phyloP scores from a whole-genome alignment of 2,888 invertebrate species.

The Nemapogon koenigi region DNA sequence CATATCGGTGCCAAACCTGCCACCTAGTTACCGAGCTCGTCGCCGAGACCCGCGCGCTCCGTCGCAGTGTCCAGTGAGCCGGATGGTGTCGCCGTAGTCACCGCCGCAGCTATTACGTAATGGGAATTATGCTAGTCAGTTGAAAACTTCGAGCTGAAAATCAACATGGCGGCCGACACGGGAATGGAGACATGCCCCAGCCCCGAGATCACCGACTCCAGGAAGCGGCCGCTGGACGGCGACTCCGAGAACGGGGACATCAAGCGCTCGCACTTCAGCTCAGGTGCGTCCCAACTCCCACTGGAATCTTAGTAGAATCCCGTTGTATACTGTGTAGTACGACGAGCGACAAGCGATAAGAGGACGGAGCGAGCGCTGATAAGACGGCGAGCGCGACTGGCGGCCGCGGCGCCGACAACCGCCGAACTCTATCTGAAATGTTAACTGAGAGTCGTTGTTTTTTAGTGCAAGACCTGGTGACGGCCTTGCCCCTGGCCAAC shows the following conservation, averaged over 20 bases:
- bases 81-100: constrained; percentile 47
- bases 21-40: too few species aligned
- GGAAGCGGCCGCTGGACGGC: constrained; percentile 87
- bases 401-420: not conserved
- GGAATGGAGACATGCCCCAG: constrained; percentile 94
- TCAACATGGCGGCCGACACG: constrained; percentile 90
- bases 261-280: constrained; percentile 89
- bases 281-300: too few species aligned
- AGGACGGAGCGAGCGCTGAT: not conserved
- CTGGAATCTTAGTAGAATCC: too few species aligned
- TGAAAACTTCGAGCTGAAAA: constrained; percentile 64
- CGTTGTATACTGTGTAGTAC: not conserved
- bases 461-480: constrained; percentile 67
- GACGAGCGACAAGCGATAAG: not conserved
- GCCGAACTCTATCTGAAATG: constrained; percentile 12
- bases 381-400: not conserved
- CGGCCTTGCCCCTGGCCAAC: constrained; percentile 63
- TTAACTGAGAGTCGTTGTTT: constrained; percentile 56
- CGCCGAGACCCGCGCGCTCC: too few species aligned
- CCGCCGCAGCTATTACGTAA: constrained; percentile 60
- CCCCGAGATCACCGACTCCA: constrained; percentile 90
- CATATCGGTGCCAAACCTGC: too few species aligned
- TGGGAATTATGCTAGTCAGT: constrained; percentile 65
- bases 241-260: constrained; percentile 88
- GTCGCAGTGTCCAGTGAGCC: constrained; percentile 59